Evolutionary conservation across 2,113 vertebrate species (phyloP), one percentile per base, ranked within the genome.

Genomic region (Brienomyrus brachyistius): DNA sequence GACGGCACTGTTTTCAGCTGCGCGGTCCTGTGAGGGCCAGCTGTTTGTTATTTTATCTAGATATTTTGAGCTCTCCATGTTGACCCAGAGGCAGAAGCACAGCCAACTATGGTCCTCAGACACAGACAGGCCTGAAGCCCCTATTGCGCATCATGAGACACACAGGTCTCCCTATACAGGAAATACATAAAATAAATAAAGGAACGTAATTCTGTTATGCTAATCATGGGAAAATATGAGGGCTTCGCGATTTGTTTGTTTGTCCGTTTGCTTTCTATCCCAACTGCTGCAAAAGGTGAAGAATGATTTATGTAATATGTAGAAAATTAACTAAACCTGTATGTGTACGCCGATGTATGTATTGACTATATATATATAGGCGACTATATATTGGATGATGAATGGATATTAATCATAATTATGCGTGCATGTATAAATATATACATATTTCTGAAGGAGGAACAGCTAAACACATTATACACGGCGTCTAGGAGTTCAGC

Each of bases 161-260:
- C 87, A 90, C 86, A 82, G 90, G 89, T 70, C 45, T 74, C 82
- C 82, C 91, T 89, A 86, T 56, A 89, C 87, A 89, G 89, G 66
- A 90, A 89, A 92, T 90, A 91, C 89, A 90, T 80, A 89, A 87
- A 91, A 27, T 88, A 21, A 91, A 27, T 86, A 21, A 91, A 93
- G 90, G 80, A 89, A 89, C 89, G 88, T 89, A 66, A 91, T 88
- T 70, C n/a, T 91, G 54, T 83, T 86, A 90, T 90, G 50, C 77
- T 77, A 89, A 89, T 90, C 91, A 91, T 92, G 90, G 92, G 92
- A 92, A 93, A 92, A 90, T 91, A 83, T 83, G 80, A 47, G 89
- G 87, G 80, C 83, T 85, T 87, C 87, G 88, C 90, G 10, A 74
- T 88, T 35, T 40, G 88, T 89, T 91, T 87, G 62, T 66, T 66